Evolutionary conservation across 2,888 invertebrate genomes (phyloP).

Genomic region (Anorthoa munda): DNA sequence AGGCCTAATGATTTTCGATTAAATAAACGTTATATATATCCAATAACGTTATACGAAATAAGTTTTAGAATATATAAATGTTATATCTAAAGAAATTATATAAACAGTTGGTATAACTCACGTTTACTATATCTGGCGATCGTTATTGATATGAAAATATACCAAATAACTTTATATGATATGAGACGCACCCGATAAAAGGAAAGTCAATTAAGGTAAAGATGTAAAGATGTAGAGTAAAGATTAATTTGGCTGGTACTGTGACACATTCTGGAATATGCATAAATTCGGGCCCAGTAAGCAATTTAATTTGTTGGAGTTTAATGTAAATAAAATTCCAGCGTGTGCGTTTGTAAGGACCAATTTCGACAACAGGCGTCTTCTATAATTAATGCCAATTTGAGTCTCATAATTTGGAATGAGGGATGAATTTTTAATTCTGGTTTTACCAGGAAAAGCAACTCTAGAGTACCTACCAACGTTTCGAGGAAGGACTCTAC

Average conservation of each 20-base stretch:
- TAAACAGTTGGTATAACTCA: too few relatives aligned
- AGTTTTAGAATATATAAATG: too few relatives aligned
- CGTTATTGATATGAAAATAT: too few relatives aligned
- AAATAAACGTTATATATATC: too few relatives aligned
- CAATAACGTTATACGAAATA: too few relatives aligned
- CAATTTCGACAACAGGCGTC: neutral
- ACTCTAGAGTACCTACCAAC: neutral
- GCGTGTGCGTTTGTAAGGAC: neutral
- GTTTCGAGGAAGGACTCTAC: constrained; percentile 1
- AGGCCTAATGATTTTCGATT: too few relatives aligned
- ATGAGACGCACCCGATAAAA: too few relatives aligned
- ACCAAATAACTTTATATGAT: too few relatives aligned
- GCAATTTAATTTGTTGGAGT: neutral
- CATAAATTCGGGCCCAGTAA: too few relatives aligned
- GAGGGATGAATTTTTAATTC: constrained; percentile 1
- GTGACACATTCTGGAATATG: neutral
- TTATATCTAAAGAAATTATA: too few relatives aligned
- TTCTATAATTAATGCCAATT: constrained; percentile 3
- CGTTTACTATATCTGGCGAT: too few relatives aligned
- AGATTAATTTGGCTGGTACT: neutral
- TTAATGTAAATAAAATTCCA: neutral
- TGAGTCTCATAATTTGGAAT: neutral
- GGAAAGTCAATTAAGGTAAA: neutral
- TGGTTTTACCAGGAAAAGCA: neutral
- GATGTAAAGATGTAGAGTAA: neutral